A percentile compares a stretch with the other conserved stretches of the same genome.
Conservation (phyloP, 2,113 vertebrate species). For the Elgaria multicarinata region DNA sequence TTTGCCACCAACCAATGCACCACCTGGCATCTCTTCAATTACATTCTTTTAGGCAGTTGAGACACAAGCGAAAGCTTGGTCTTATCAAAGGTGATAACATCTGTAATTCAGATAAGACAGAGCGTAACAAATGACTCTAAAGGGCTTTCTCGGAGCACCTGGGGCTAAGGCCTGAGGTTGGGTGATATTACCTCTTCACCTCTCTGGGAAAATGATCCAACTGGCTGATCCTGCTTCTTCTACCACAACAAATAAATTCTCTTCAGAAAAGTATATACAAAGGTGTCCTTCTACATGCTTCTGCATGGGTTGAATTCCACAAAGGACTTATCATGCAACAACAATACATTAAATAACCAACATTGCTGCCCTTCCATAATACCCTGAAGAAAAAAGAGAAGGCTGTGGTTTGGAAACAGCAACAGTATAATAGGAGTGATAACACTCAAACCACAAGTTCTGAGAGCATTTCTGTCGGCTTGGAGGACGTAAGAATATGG, state of each 20-base stretch:
- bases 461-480: no score
- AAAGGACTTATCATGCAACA: no score
- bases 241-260: background rate
- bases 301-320: background rate
- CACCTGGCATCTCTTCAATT: conserved; percentile 5
- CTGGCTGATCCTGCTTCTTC: background rate
- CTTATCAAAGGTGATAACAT: conserved; percentile 59
- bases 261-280: background rate
- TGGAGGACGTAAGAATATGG: no score
- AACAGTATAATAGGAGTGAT: no score
- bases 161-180: background rate
- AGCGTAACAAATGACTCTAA: conserved; percentile 48
- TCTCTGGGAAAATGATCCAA: conserved; percentile 19
- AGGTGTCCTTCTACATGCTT: background rate
- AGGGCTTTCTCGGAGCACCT: conserved; percentile 40
- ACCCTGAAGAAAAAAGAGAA: no score
- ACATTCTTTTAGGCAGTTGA: background rate
- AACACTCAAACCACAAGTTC: no score
- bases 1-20: background rate
- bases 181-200: background rate
- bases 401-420: no score
- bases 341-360: no score
- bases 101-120: conserved; percentile 39
- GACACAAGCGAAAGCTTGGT: conserved; percentile 47
- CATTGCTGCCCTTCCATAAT: no score